Conservation (phyloP, 2,797 vertebrate species). For the Channa striata region DNA sequence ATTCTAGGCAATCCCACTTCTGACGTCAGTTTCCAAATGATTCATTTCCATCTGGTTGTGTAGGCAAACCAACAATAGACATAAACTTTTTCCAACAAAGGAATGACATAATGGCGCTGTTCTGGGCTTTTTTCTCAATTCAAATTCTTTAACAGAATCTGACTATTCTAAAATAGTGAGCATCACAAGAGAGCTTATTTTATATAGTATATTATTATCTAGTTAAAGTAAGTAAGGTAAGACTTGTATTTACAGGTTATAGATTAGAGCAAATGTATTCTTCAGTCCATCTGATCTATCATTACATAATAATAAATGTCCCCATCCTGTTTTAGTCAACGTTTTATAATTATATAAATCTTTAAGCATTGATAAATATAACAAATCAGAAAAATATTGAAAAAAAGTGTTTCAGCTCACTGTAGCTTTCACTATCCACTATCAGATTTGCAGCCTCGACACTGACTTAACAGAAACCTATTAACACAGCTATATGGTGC, state of each 20-base stretch:
- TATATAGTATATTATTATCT: neutral
- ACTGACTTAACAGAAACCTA: conserved; percentile 17
- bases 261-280: neutral
- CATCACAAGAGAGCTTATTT: neutral
- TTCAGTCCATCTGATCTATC: neutral
- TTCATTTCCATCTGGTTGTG: conserved; percentile 68
- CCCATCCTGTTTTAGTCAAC: neutral
- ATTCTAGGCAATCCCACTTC: conserved; percentile 62
- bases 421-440: neutral
- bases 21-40: conserved; percentile 75
- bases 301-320: neutral
- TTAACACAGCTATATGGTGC: conserved; percentile 26
- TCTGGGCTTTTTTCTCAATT: neutral
- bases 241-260: neutral
- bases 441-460: conserved; percentile 11
- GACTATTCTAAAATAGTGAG: too few species aligned
- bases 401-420: conserved; percentile 2
- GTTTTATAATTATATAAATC: neutral
- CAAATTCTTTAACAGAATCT: neutral
- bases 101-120: conserved; percentile 37
- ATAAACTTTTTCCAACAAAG: conserved; percentile 47
- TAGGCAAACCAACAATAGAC: conserved; percentile 53
- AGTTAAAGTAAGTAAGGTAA: neutral
- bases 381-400: neutral
- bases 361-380: too few species aligned